Base-by-base conservation (phyloP, 2,888 invertebrate genomes). In the Leptothorax acervorum region DNA sequence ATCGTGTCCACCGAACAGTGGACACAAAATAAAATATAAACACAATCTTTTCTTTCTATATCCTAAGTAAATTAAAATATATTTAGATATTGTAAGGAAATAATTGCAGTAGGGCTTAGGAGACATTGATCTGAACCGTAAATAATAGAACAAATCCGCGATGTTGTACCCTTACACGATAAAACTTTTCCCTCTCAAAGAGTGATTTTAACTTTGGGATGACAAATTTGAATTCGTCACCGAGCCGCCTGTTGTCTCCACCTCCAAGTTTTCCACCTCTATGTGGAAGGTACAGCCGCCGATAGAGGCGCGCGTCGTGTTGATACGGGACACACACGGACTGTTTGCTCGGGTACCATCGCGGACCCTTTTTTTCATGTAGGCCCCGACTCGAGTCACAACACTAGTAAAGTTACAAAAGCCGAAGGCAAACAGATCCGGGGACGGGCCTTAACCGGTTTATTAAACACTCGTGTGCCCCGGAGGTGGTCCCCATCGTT, bases 401-500 rank as follows among this genome's bases (percentile, higher is more conserved):
- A 93, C 93, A 93, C 93, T 92, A 91, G 93, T 92, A 91, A 92
- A 93, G 92, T 92, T 93, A 93, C 93, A 93, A 93, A 92, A 93
- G 91, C 91, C 88, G 89, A 92, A 92, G 90, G 93, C 92, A 92
- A 93, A 93, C 91, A 93, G 91, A 92, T 93, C 90, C 90, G 90
- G 91, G 92, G 92, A 92, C 90, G 90, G 89, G 92, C 89, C 89
- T 92, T 91, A 90, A 92, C 91, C 92, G 92, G 93, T 93, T 93
- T 93, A 92, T 93, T 93, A 93, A 93, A 93, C 92, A 93, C 91
- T 88, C 90, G 88, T 83, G 85, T 66, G 88, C 82, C 85, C 87
- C 76, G 85, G 87, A 88, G 90, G 86, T 90, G 90, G 90, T 87
- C 88, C 82, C 82, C 71, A 65, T 87, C 85, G 78, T 90, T 84